Evolutionary conservation across 2,888 invertebrate species (phyloP).

Genomic region (Xestia xanthographa): DNA sequence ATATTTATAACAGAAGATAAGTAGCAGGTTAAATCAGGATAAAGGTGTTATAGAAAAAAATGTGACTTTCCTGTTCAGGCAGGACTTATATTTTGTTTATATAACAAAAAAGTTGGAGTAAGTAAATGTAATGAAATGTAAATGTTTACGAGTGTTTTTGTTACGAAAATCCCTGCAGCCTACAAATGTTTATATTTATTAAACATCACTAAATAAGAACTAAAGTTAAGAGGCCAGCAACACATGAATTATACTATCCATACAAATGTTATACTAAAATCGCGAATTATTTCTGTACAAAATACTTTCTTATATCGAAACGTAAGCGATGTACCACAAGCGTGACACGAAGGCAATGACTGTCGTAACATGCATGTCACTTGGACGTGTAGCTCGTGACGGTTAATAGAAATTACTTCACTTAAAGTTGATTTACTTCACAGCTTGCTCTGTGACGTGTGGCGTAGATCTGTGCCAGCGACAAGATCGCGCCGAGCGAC

Average conservation of each 20-base stretch:
- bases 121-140: too few species aligned
- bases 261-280: too few species aligned
- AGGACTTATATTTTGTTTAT: slow-evolving; percentile 11
- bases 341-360: not conserved
- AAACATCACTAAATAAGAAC: not conserved
- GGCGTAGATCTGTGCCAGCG: slow-evolving; percentile 74
- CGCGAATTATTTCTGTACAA: too few species aligned
- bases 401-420: not conserved
- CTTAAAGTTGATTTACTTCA: slow-evolving; percentile 42
- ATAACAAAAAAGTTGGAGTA: too few species aligned
- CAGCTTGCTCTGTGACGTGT: slow-evolving; percentile 33
- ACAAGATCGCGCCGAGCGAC: slow-evolving; percentile 73
- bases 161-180: not conserved
- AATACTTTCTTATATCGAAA: too few species aligned
- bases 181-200: not conserved
- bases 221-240: not conserved
- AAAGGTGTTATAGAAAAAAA: slow-evolving; percentile 20
- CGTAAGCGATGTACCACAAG: too few species aligned
- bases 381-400: not conserved
- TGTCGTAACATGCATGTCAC: not conserved
- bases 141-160: not conserved
- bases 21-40: slow-evolving; percentile 21
- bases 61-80: slow-evolving; percentile 13
- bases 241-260: not conserved
- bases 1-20: slow-evolving; percentile 7